phyloP scores from a whole-genome alignment of 2,888 invertebrate genomes.

The Trachelus tabidus region DNA sequence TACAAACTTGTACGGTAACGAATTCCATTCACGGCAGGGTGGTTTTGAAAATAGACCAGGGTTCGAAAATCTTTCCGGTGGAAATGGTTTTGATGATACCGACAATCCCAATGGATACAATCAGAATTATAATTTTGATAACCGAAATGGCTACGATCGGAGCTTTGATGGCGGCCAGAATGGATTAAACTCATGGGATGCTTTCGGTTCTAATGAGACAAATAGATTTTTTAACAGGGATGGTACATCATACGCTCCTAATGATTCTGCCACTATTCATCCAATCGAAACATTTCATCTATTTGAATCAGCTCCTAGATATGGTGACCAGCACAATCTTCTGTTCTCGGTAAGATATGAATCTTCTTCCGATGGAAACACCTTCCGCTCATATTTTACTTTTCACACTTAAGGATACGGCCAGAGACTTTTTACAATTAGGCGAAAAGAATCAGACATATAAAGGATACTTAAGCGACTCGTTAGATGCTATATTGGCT shows the following conservation, averaged over 20 bases:
- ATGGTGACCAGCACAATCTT: slow-evolving; percentile 79
- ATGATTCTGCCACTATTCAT: slow-evolving; percentile 57
- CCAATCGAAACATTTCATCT: slow-evolving; percentile 76
- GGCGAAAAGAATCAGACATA: slow-evolving; percentile 82
- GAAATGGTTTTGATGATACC: slow-evolving; percentile 26
- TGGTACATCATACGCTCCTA: slow-evolving; percentile 11
- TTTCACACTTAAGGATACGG: slow-evolving; percentile 73
- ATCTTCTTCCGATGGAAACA: slow-evolving; percentile 15
- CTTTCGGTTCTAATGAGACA: slow-evolving; percentile 22
- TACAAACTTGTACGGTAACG: slow-evolving; percentile 36
- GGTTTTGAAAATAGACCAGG: slow-evolving; percentile 34
- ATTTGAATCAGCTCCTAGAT: slow-evolving; percentile 78
- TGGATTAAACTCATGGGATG: slow-evolving; percentile 30
- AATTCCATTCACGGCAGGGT: slow-evolving; percentile 30
- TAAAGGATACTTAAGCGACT: slow-evolving; percentile 76
- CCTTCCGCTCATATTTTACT: slow-evolving; percentile 11
- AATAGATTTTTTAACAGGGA: neutral
- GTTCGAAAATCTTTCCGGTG: slow-evolving; percentile 30
- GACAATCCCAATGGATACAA: slow-evolving; percentile 26
- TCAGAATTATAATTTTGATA: slow-evolving; percentile 15
- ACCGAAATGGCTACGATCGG: slow-evolving; percentile 19
- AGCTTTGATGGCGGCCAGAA: slow-evolving; percentile 25
- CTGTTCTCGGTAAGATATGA: slow-evolving; percentile 76
- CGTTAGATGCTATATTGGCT: slow-evolving; percentile 77
- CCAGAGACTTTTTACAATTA: slow-evolving; percentile 74